Base-by-base conservation (phyloP, 2,797 vertebrate species). In the Danio albolineatus region DNA sequence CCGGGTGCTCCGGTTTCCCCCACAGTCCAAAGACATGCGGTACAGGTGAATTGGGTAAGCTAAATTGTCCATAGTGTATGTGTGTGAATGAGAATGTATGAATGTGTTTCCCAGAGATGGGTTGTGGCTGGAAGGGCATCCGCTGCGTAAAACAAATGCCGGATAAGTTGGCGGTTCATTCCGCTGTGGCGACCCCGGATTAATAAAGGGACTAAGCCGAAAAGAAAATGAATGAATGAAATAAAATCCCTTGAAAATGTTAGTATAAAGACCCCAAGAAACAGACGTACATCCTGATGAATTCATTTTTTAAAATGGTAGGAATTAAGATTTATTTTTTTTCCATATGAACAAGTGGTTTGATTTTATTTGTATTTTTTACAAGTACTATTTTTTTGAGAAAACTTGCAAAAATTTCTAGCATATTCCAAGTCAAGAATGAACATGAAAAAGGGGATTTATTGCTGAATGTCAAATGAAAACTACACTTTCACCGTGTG, bases 381-480 rank as follows among this genome's bases (percentile, higher is more conserved):
- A 96, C 96, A 97, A 96, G 92, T 93, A 88, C 86, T 91, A 92
- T 91, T 89, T 92, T 93, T 91, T 91, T 89, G 91, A 96, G 95
- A 93, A 94, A 97, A 97, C 96, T 96, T 96, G 95, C 95, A 96
- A 95, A 96, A 93, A 92, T 91, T 93, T 95, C 93, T 95, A 95
- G 95, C 94, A 96, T 96, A 95, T 94, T 95, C 94, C 95, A 95
- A 93, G 91, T 87, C 83, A 93, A 95, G 92, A 85, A 92, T 89
- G 91, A 87, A 90, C 90, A 94, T 94, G 92, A 93, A 91, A 90
- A 93, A 89, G 91, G 91, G 90, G 89, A 92, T 87, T 98, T 98
- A 98, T 98, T 98, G 97, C 97, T 98, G 96, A 96, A 96, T 95
- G 95, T 96, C 94, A 94, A 95, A 95, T 95, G 93, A 96, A 95